A percentile compares a stretch with the other conserved stretches of the same genome.
Conservation (phyloP, 2,797 vertebrate genomes). For the Parauchenoglanis ngamensis region DNA sequence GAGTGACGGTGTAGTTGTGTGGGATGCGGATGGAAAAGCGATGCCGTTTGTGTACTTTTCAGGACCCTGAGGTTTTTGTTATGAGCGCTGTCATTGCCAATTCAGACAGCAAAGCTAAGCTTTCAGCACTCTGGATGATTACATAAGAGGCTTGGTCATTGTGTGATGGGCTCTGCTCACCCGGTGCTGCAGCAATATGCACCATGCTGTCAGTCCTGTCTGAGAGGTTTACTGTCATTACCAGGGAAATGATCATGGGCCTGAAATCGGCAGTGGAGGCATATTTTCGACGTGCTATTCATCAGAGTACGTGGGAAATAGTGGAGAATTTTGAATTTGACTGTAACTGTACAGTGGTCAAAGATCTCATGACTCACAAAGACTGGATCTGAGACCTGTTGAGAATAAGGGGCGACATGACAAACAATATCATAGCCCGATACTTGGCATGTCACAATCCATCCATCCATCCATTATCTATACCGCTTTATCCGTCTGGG, state of each 20-base stretch:
- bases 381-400: too few relatives aligned
- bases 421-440: neutral
- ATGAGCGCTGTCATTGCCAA: neutral
- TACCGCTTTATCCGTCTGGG: too few relatives aligned
- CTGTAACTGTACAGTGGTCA: neutral
- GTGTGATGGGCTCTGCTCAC: neutral
- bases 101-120: conserved; percentile 10
- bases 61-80: neutral
- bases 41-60: conserved; percentile 10
- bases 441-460: neutral
- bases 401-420: neutral
- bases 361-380: neutral
- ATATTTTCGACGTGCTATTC: too few relatives aligned
- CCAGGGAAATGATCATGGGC: neutral
- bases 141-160: neutral
- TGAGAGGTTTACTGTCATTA: neutral
- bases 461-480: too few relatives aligned
- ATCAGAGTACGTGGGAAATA: neutral
- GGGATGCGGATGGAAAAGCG: neutral
- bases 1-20: neutral
- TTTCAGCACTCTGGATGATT: conserved; percentile 3
- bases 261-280: neutral
- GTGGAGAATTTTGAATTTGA: neutral
- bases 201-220: neutral
- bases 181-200: neutral